phyloP scores from a whole-genome alignment of 2,888 invertebrate genomes.

The Fragum sueziense region DNA sequence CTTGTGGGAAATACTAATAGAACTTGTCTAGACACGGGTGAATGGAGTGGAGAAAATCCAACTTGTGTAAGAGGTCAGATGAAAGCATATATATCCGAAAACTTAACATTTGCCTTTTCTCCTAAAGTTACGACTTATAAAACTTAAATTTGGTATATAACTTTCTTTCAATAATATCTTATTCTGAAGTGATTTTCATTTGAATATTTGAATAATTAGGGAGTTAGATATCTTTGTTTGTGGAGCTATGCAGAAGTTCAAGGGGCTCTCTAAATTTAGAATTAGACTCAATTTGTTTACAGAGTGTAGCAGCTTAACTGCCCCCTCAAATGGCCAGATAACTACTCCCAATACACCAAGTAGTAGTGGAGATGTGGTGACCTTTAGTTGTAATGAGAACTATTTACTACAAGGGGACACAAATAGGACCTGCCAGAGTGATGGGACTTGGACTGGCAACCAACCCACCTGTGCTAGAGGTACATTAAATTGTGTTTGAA shows the following conservation, averaged over 20 bases:
- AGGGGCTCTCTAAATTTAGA: too few species aligned
- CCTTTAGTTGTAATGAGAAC: background rate
- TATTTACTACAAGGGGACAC: background rate
- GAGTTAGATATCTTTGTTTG: too few species aligned
- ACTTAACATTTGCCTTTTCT: too few species aligned
- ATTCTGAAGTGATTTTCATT: too few species aligned
- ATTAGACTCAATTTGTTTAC: too few species aligned
- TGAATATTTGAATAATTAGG: too few species aligned
- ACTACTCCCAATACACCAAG: background rate
- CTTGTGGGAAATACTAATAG: background rate
- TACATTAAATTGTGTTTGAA: too few species aligned
- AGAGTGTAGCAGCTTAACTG: background rate
- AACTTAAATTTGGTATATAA: too few species aligned
- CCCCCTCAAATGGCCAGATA: background rate
- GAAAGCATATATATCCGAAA: too few species aligned
- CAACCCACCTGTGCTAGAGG: background rate
- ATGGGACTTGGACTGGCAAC: background rate
- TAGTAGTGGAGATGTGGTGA: background rate
- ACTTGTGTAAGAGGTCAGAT: background rate
- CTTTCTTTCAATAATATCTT: too few species aligned
- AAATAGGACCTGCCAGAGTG: background rate
- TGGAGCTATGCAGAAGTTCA: too few species aligned
- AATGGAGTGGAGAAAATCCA: background rate
- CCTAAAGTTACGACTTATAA: too few species aligned
- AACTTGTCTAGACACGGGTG: background rate